Evolutionary conservation across 2,797 vertebrate species (phyloP).

Genomic region (Chelmon rostratus): DNA sequence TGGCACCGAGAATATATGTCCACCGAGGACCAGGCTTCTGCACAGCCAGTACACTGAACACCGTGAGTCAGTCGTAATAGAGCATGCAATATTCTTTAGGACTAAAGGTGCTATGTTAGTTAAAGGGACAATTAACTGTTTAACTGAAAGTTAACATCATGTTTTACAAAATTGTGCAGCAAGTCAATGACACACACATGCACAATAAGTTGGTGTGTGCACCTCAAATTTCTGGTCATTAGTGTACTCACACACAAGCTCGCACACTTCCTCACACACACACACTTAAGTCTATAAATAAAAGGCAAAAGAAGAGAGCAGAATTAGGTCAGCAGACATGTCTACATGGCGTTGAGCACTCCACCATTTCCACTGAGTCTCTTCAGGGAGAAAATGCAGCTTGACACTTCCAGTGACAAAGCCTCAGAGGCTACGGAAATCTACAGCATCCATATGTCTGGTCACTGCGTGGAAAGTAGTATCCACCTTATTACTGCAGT

Average conservation of each 20-base stretch:
- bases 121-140: constrained; percentile 25
- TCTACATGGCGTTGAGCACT: constrained; percentile 66
- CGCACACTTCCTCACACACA: constrained; percentile 45
- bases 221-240: constrained; percentile 34
- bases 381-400: constrained; percentile 48
- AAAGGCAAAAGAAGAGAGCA: constrained; percentile 75
- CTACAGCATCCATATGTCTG: constrained; percentile 33
- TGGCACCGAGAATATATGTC: neutral
- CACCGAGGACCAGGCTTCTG: neutral
- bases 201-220: constrained; percentile 48
- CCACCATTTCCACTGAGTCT: constrained; percentile 56
- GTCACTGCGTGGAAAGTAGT: constrained; percentile 14
- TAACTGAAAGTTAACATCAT: neutral
- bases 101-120: neutral
- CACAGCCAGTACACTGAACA: neutral
- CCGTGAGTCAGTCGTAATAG: neutral
- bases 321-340: constrained; percentile 81
- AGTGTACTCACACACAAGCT: constrained; percentile 20
- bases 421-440: constrained; percentile 39
- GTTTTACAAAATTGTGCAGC: neutral
- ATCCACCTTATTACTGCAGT: constrained; percentile 58
- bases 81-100: neutral
- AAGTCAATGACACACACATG: constrained; percentile 7
- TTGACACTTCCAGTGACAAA: constrained; percentile 38
- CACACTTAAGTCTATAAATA: constrained; percentile 75